A percentile compares a stretch with the other conserved stretches of the same genome.
These are phyloP conservation scores for Mythimna impura DNA, from an alignment of 2,888 invertebrate genomes.

Conservation along the genomic window DNA sequence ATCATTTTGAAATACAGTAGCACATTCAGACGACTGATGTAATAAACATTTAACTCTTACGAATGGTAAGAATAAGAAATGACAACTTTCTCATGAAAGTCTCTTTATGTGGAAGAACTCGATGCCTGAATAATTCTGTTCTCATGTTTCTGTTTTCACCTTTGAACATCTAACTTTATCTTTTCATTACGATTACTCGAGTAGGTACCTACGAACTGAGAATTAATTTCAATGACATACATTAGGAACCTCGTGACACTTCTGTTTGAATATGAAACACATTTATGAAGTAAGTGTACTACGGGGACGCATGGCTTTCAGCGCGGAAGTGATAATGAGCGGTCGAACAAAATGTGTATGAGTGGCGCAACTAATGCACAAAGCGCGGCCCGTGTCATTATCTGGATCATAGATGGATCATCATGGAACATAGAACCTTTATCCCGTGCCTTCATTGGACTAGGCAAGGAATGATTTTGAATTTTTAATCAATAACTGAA, in stretches of 20 bases:
- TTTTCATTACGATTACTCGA: slow-evolving; percentile 8
- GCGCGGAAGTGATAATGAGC: too few species aligned
- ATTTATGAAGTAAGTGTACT: too few species aligned
- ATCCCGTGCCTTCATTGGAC: background rate
- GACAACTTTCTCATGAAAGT: slow-evolving; percentile 17
- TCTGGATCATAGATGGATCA: too few species aligned
- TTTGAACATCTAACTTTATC: slow-evolving; percentile 28
- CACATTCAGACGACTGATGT: background rate
- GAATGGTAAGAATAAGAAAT: slow-evolving; percentile 9
- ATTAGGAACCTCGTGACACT: background rate
- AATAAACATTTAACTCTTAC: background rate
- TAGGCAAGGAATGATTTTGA: background rate
- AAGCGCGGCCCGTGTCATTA: background rate
- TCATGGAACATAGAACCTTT: too few species aligned
- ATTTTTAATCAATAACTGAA: background rate
- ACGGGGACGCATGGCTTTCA: too few species aligned
- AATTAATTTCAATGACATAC: slow-evolving; percentile 12
- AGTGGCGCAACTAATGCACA: background rate
- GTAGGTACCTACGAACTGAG: background rate
- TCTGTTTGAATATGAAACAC: too few species aligned
- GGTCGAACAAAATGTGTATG: background rate
- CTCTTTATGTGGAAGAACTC: slow-evolving; percentile 12
- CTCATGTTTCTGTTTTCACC: slow-evolving; percentile 7
- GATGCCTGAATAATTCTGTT: slow-evolving; percentile 16
- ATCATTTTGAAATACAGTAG: slow-evolving; percentile 3